Conservation (phyloP, 2,797 vertebrate species). For the Spinibarbus caldwelli region DNA sequence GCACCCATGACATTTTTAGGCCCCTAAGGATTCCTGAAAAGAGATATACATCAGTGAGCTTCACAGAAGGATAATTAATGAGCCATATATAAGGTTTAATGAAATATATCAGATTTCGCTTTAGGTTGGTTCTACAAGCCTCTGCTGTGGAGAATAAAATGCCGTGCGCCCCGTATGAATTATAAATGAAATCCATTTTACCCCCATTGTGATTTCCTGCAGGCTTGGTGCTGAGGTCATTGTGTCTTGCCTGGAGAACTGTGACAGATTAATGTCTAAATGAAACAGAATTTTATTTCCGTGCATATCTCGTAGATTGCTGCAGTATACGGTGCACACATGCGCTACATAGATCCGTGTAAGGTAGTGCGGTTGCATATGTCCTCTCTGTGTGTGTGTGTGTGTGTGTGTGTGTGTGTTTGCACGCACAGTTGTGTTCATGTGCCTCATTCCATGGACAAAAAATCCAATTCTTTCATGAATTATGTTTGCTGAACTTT, state of each 20-base stretch:
- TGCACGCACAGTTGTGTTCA: background rate
- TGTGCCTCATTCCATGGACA: slow-evolving; percentile 33
- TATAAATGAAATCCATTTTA: slow-evolving; percentile 51
- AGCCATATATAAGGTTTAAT: slow-evolving; percentile 26
- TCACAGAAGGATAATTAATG: slow-evolving; percentile 22
- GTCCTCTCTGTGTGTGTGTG: slow-evolving; percentile 2
- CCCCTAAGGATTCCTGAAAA: background rate
- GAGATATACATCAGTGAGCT: slow-evolving; percentile 13
- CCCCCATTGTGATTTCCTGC: slow-evolving; percentile 53
- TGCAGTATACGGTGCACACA: background rate
- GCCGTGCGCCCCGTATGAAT: slow-evolving; percentile 37
- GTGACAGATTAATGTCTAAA: slow-evolving; percentile 58
- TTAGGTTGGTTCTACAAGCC: slow-evolving; percentile 18
- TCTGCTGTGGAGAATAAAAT: slow-evolving; percentile 32
- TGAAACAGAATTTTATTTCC: slow-evolving; percentile 49
- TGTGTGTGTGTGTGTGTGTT: slow-evolving; percentile 10
- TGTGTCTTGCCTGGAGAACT: slow-evolving; percentile 45
- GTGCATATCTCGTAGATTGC: slow-evolving; percentile 20
- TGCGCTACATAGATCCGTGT: background rate
- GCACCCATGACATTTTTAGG: background rate
- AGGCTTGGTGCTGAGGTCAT: slow-evolving; percentile 51
- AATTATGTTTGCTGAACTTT: slow-evolving; percentile 27
- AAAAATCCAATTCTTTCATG: slow-evolving; percentile 17
- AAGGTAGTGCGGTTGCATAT: background rate
- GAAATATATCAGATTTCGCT: slow-evolving; percentile 26